Conservation (phyloP, 2,888 invertebrate genomes). For the Siphonodentalium dalli region DNA sequence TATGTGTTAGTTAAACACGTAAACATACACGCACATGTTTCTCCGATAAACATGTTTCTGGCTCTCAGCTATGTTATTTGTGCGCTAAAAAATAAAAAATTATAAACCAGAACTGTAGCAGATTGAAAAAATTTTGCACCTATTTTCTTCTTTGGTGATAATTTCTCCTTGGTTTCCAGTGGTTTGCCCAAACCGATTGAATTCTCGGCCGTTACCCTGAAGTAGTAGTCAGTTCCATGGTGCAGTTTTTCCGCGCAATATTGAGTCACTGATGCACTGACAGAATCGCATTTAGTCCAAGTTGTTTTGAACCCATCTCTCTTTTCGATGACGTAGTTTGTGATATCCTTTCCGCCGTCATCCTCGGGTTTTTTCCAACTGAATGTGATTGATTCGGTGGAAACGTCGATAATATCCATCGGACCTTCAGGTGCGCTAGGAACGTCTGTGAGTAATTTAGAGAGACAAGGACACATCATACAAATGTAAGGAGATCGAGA, state of each 20-base stretch:
- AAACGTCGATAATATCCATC: slow-evolving; percentile 41
- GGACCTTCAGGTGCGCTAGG: slow-evolving; percentile 48
- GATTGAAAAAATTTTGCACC: too few species aligned
- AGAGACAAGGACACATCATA: too few species aligned
- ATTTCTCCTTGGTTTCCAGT: slow-evolving; percentile 74
- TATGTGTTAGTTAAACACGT: too few species aligned
- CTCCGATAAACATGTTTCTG: too few species aligned
- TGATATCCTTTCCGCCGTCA: slow-evolving; percentile 53
- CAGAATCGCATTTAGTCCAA: slow-evolving; percentile 39
- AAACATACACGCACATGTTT: too few species aligned
- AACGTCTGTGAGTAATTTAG: slow-evolving; percentile 41
- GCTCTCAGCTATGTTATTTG: too few species aligned
- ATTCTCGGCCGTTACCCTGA: slow-evolving; percentile 86
- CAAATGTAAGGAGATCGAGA: too few species aligned
- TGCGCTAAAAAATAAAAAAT: too few species aligned
- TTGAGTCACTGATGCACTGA: slow-evolving; percentile 33
- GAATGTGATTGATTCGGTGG: slow-evolving; percentile 42
- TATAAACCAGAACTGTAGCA: too few species aligned
- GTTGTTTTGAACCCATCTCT: slow-evolving; percentile 41
- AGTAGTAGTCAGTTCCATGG: slow-evolving; percentile 76
- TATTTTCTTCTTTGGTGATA: too few species aligned
- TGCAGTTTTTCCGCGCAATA: slow-evolving; percentile 40
- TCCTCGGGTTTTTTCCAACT: slow-evolving; percentile 62
- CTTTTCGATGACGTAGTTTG: slow-evolving; percentile 50
- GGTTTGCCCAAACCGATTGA: slow-evolving; percentile 82